phyloP scores from a whole-genome alignment of 2,797 vertebrate species.

The Cyprinella venusta region DNA sequence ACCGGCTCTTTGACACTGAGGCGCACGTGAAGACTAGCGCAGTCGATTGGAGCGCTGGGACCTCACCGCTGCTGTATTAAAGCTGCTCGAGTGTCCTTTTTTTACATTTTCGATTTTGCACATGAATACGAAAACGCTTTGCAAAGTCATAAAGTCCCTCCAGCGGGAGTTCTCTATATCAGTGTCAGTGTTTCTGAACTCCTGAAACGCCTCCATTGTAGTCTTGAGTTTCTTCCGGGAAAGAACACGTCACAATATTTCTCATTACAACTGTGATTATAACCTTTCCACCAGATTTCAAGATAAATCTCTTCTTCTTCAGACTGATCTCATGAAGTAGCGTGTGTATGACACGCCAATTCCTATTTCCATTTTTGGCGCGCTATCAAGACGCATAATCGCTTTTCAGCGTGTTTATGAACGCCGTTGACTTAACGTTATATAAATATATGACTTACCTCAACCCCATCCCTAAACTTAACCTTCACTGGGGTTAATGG shows the following conservation, averaged over 20 bases:
- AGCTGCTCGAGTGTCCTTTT: background rate
- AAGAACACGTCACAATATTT: background rate
- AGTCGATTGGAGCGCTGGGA: background rate
- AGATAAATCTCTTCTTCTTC: no score
- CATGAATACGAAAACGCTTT: background rate
- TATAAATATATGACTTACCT: no score
- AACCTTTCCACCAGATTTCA: no score
- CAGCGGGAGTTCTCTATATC: background rate
- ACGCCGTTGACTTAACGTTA: no score
- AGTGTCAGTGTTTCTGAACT: background rate
- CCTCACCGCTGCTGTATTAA: background rate
- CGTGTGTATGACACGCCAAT: no score
- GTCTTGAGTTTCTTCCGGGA: background rate
- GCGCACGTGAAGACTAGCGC: conserved; percentile 61
- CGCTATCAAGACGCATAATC: no score
- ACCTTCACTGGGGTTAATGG: no score
- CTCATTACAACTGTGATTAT: background rate
- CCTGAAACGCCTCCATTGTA: background rate
- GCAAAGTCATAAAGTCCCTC: background rate
- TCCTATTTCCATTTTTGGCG: no score
- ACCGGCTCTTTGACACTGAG: conserved; percentile 65
- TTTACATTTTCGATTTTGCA: background rate
- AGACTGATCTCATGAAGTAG: no score
- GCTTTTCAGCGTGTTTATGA: no score
- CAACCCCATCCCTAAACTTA: no score